phyloP scores from a whole-genome alignment of 1,140 invertebrate genomes.

The Zaprionus davidi region DNA sequence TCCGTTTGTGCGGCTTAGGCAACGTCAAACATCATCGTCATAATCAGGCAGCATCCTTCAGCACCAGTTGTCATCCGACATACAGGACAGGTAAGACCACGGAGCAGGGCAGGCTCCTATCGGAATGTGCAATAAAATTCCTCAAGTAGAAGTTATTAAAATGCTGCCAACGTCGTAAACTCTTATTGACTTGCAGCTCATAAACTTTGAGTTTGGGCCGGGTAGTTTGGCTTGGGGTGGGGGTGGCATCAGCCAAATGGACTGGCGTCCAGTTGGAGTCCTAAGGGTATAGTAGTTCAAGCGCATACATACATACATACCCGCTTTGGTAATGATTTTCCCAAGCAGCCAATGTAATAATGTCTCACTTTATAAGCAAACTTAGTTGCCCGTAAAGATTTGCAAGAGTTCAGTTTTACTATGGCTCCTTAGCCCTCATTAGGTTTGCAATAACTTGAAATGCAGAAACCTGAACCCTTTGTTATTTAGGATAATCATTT shows the following conservation, averaged over 20 bases:
- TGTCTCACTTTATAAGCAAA: background rate
- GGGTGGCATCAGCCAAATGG: background rate
- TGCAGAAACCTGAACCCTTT: background rate
- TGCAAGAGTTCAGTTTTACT: background rate
- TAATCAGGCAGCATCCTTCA: constrained; percentile 34
- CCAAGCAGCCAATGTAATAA: constrained; percentile 3
- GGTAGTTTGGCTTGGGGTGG: background rate
- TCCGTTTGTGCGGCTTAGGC: constrained; percentile 52
- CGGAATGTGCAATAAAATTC: constrained; percentile 9
- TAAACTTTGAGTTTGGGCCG: background rate
- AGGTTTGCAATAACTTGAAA: background rate
- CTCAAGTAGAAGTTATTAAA: constrained; percentile 15
- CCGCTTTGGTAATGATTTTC: background rate
- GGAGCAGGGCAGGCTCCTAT: background rate
- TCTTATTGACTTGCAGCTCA: constrained; percentile 12
- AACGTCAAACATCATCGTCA: constrained; percentile 49
- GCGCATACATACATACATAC: background rate
- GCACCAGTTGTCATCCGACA: constrained; percentile 28
- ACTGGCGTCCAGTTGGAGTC: background rate
- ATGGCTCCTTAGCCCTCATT: background rate
- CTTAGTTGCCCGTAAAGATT: constrained; percentile 1
- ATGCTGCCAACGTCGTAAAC: constrained; percentile 9
- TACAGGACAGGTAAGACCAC: constrained; percentile 32
- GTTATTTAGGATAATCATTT: background rate
- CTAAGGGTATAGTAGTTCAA: background rate